phyloP scores from a whole-genome alignment of 2,113 vertebrate genomes.

The Muntiacus reevesi region DNA sequence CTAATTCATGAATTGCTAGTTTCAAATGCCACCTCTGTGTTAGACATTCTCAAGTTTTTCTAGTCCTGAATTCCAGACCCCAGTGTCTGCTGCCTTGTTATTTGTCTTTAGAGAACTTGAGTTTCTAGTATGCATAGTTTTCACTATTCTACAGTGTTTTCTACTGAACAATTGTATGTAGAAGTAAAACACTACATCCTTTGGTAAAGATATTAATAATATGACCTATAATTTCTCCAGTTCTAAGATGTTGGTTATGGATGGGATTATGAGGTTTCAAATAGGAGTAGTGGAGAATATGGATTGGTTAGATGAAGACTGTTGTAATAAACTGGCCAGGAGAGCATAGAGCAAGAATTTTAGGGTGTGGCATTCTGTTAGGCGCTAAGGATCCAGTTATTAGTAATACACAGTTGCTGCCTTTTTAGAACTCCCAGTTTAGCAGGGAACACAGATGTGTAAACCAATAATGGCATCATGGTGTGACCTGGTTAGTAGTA shows the following conservation, averaged over 20 bases:
- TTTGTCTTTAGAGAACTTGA: not conserved
- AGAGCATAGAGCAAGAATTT: not conserved
- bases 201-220: not conserved
- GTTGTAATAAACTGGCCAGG: not conserved
- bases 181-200: not conserved
- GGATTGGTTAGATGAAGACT: not conserved
- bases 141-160: not conserved
- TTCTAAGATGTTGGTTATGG: not conserved
- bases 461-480: not conserved
- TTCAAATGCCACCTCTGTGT: slow-evolving; percentile 5
- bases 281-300: not conserved
- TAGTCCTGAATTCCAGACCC: not conserved
- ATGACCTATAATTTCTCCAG: not conserved
- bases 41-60: not conserved
- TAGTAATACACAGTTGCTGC: not conserved
- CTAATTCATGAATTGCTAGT: not conserved
- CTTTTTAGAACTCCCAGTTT: not conserved
- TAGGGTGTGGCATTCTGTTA: not conserved
- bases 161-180: not conserved
- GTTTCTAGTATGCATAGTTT: not conserved
- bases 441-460: not conserved
- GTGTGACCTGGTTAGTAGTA: not conserved
- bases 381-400: not conserved
- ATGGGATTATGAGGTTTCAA: not conserved
- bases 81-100: not conserved